Evolutionary conservation across 2,797 vertebrate genomes (phyloP).

Genomic region (Enteromius trimaculatus): DNA sequence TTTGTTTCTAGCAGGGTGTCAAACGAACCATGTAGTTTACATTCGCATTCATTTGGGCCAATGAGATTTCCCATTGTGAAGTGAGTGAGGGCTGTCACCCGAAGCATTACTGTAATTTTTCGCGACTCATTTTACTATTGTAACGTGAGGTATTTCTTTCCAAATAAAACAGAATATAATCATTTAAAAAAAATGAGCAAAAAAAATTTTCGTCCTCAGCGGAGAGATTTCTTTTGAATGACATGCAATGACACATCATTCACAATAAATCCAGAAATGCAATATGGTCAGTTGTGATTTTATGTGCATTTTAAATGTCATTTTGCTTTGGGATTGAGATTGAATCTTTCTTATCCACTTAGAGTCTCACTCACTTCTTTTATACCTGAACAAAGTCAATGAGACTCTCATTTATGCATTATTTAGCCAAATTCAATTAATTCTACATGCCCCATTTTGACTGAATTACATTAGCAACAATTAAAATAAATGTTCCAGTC

Average conservation of each 20-base stretch:
- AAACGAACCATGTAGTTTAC: neutral
- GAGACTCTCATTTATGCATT: conserved; percentile 63
- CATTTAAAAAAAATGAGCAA: no score
- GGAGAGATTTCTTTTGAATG: neutral
- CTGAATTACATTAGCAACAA: conserved; percentile 59
- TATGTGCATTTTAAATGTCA: neutral
- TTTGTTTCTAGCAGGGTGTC: neutral
- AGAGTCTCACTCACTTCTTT: conserved; percentile 41
- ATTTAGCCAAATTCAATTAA: conserved; percentile 67
- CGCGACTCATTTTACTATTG: neutral
- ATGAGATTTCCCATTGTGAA: neutral
- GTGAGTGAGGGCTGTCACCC: neutral
- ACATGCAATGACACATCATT: neutral
- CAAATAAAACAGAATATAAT: no score
- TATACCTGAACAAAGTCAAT: conserved; percentile 43
- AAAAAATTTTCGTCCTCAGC: no score
- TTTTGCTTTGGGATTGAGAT: neutral
- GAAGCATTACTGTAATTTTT: no score
- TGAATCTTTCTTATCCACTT: conserved; percentile 1
- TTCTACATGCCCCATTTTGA: conserved; percentile 41
- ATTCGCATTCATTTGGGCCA: neutral
- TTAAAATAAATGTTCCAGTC: conserved; percentile 58
- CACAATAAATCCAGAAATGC: neutral
- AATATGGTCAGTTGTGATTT: neutral
- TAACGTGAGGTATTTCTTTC: neutral